phyloP scores from a whole-genome alignment of 2,113 vertebrate species.

The Oncorhynchus keta region DNA sequence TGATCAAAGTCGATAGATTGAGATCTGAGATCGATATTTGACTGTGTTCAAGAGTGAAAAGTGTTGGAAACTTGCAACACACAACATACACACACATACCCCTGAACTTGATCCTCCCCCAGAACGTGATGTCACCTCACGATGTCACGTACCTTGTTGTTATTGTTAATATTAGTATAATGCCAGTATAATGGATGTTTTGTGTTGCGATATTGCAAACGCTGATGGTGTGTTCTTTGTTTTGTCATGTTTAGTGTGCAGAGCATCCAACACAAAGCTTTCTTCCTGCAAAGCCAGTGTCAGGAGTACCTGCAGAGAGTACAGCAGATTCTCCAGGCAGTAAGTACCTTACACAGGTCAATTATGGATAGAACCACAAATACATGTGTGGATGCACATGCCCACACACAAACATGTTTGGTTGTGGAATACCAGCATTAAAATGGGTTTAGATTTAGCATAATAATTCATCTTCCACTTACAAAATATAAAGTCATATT shows the following conservation, averaged over 20 bases:
- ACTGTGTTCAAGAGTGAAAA: neutral
- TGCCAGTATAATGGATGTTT: neutral
- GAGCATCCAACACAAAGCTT: constrained; percentile 28
- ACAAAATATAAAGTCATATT: too few relatives aligned
- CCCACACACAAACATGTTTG: neutral
- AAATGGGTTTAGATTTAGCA: neutral
- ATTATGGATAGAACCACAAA: neutral
- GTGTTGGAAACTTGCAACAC: neutral
- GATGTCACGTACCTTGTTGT: neutral
- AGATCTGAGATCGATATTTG: neutral
- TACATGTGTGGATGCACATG: neutral
- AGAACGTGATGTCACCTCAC: neutral
- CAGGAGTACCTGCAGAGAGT: constrained; percentile 46
- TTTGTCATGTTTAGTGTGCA: constrained; percentile 28
- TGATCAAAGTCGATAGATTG: neutral
- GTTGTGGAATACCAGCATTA: neutral
- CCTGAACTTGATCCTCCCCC: neutral
- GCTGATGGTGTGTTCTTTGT: neutral
- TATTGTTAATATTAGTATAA: neutral
- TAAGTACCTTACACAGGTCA: constrained; percentile 43
- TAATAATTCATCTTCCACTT: too few relatives aligned
- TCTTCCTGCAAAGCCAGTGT: constrained; percentile 36
- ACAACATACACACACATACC: neutral
- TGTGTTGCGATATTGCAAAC: neutral
- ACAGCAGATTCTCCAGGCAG: constrained; percentile 37